Conservation (phyloP, 2,888 invertebrate species). For the Oscheius myriophilus region DNA sequence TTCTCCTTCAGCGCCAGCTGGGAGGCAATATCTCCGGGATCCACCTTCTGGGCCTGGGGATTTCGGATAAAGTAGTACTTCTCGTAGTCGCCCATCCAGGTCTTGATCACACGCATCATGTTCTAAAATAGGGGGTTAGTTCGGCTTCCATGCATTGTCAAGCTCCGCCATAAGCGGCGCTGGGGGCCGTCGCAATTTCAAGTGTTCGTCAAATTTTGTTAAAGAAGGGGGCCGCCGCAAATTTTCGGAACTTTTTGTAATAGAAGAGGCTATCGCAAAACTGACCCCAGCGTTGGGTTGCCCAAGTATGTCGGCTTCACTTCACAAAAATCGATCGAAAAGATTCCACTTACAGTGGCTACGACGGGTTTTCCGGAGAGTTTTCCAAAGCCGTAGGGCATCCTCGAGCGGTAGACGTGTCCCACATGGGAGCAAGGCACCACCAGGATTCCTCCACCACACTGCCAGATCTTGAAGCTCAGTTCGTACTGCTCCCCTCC, state of each 20-base stretch:
- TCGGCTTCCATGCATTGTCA: no score
- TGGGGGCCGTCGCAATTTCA: no score
- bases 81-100: conserved; percentile 97
- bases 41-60: conserved; percentile 85
- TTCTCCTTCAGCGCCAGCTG: conserved; percentile 85
- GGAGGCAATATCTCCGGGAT: conserved; percentile 82
- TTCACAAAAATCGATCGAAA: no score
- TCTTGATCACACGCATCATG: conserved; percentile 85
- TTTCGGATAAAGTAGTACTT: conserved; percentile 94
- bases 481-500: conserved; percentile 94
- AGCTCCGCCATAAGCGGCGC: no score
- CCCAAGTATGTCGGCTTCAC: no score
- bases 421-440: conserved; percentile 97
- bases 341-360: conserved; percentile 79
- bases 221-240: no score
- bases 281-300: no score
- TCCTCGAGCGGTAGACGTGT: conserved; percentile 95
- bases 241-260: no score
- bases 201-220: no score
- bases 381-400: conserved; percentile 93
- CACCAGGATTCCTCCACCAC: conserved; percentile 97
- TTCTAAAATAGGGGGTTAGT: conserved; percentile 71
- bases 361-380: conserved; percentile 88
- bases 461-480: conserved; percentile 98
- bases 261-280: no score